Base-by-base conservation (phyloP, 2,797 vertebrate species). In the Hyperoplus lanceolatus region DNA sequence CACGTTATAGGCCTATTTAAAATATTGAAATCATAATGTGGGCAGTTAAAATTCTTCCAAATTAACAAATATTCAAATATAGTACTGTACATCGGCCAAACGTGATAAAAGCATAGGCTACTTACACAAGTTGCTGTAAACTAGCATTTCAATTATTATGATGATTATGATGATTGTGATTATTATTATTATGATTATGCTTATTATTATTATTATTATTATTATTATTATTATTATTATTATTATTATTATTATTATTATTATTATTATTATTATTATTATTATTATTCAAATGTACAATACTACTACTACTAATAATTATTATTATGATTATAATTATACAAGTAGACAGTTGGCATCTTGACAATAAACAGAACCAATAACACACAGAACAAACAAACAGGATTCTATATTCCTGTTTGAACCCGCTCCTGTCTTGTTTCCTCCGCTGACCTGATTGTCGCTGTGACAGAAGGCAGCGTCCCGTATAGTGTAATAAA, bases 401-500 rank as follows among this genome's bases (percentile, higher is more conserved):
- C 12, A 0, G 1, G 48, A 41, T 53, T 83, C 70, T 70, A 54
- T 80, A 29, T 65, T 59, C 4, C 45, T 46, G 3, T 6, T 16
- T 46, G 53, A 38, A 74, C 5, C 41, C 21, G 42, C 51, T 64
- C 9, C 60, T 51, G 70, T 36, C 42, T 54, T 29, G 2, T 38
- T 59, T 51, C 51, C 74, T 67, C 50, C 49, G 59, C 58, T 69
- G 76, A 39, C 45, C 59, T 64, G 70, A 21, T 77, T 58, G 53
- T 74, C 58, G 1, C 5, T 18, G 64, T 89, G 88, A 86, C 88
- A 85, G 61, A 73, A 85, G 67, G 77, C 88, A 82, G 81, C 55
- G 79, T 90, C 85, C 86, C 79, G 77, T n/a, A 80, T 42, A 77
- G 85, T 92, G 92, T 94, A 95, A 95, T 95, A 95, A 95, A 96